These are phyloP conservation scores for Ephestia elutella DNA, from an alignment of 1,140 invertebrate species.

Conservation along the genomic window DNA sequence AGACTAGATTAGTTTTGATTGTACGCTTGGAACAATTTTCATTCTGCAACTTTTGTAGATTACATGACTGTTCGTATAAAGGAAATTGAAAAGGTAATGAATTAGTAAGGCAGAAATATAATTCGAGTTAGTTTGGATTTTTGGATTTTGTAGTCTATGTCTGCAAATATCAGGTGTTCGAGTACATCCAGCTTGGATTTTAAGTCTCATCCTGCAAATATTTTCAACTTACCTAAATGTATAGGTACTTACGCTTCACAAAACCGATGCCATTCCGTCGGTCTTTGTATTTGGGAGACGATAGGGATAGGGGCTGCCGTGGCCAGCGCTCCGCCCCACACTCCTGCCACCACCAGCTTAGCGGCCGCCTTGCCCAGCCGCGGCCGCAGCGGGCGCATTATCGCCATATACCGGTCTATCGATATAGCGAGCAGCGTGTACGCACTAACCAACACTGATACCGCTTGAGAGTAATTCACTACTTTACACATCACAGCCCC, in stretches of 20 bases:
- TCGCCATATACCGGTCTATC: conserved; percentile 89
- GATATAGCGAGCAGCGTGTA: conserved; percentile 91
- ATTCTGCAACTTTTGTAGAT: no score
- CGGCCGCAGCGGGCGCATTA: conserved; percentile 89
- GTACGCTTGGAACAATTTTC: no score
- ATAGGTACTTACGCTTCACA: conserved; percentile 80
- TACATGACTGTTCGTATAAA: no score
- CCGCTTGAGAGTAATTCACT: conserved; percentile 85
- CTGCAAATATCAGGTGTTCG: no score
- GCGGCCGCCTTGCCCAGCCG: conserved; percentile 83
- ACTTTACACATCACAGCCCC: conserved; percentile 83
- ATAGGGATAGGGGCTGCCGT: conserved; percentile 88
- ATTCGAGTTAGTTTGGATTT: no score
- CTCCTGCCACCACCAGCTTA: conserved; percentile 81
- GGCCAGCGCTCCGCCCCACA: conserved; percentile 86
- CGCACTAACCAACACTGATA: conserved; percentile 88
- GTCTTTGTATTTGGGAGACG: conserved; percentile 77
- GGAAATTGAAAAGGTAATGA: no score
- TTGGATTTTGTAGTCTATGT: no score
- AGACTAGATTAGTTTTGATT: no score
- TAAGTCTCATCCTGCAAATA: no score
- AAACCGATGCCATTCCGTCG: conserved; percentile 74
- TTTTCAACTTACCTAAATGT: background rate
- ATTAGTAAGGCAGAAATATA: no score
- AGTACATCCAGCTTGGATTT: no score